Conservation (phyloP, 2,888 invertebrate genomes). For the Uropetala carovei region DNA sequence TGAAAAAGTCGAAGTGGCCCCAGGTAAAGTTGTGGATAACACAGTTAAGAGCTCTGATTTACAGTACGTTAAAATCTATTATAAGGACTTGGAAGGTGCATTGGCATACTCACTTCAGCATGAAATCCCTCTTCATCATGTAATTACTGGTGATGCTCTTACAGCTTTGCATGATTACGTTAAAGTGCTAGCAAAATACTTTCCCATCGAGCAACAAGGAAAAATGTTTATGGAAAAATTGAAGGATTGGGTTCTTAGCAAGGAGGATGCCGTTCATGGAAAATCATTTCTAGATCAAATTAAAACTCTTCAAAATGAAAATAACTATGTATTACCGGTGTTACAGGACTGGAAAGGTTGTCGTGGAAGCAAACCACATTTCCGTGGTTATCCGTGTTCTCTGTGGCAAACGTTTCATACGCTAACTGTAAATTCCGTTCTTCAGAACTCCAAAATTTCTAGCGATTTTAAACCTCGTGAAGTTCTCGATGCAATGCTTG, state of each 20-base stretch:
- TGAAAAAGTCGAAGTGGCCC: constrained; percentile 26
- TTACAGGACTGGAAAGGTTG: constrained; percentile 86
- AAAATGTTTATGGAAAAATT: constrained; percentile 81
- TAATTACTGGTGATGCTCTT: constrained; percentile 84
- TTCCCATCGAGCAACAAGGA: constrained; percentile 86
- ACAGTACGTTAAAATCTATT: constrained; percentile 79
- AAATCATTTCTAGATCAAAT: constrained; percentile 79
- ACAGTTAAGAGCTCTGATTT: not conserved
- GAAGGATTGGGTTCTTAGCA: constrained; percentile 77
- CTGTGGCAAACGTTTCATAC: constrained; percentile 97
- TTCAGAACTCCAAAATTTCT: constrained; percentile 71
- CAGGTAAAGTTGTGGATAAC: constrained; percentile 9
- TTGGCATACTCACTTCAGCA: constrained; percentile 88
- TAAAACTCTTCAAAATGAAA: constrained; percentile 77
- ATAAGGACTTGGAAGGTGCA: constrained; percentile 92
- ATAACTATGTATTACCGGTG: constrained; percentile 74
- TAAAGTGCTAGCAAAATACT: constrained; percentile 83
- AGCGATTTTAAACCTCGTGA: constrained; percentile 75
- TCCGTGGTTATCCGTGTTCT: constrained; percentile 94
- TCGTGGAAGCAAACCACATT: constrained; percentile 84
- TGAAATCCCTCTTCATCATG: constrained; percentile 86
- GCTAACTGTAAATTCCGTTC: constrained; percentile 86
- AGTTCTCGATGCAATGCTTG: constrained; percentile 89
- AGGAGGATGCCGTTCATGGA: constrained; percentile 78
- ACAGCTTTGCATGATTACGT: constrained; percentile 86